Conservation (phyloP, 2,113 vertebrate genomes). For the Rhadina sibilatrix region DNA sequence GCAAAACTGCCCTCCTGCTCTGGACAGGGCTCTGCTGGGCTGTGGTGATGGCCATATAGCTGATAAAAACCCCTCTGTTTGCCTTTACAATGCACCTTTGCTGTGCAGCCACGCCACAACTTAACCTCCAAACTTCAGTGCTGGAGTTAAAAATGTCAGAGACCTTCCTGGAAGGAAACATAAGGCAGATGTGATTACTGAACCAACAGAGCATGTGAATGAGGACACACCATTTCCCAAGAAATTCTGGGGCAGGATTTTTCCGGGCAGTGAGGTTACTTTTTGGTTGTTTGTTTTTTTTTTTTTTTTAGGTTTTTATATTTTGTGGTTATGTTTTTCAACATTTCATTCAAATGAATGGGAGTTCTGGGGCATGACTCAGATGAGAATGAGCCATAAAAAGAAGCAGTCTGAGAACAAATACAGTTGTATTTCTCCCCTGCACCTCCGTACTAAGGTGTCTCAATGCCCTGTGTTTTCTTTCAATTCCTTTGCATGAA, state of each 20-base stretch:
- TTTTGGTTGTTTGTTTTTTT: too few species aligned
- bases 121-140: not conserved
- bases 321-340: not conserved
- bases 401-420: slow-evolving; percentile 14
- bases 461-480: not conserved
- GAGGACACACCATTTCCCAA: not conserved
- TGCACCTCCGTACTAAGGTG: not conserved
- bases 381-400: not conserved
- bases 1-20: not conserved
- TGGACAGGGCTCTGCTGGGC: not conserved
- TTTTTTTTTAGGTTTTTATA: not conserved
- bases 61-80: not conserved
- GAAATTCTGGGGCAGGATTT: not conserved
- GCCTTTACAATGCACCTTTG: not conserved
- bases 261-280: not conserved
- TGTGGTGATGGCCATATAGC: not conserved
- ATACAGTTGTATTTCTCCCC: not conserved
- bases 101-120: not conserved
- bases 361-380: slow-evolving; percentile 25
- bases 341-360: not conserved
- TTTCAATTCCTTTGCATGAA: not conserved
- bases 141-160: not conserved
- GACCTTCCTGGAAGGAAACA: not conserved
- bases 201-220: accelerated
- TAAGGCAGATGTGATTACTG: not conserved